Conservation (phyloP, 2,797 vertebrate genomes). For the Poeciliopsis presidionis region DNA sequence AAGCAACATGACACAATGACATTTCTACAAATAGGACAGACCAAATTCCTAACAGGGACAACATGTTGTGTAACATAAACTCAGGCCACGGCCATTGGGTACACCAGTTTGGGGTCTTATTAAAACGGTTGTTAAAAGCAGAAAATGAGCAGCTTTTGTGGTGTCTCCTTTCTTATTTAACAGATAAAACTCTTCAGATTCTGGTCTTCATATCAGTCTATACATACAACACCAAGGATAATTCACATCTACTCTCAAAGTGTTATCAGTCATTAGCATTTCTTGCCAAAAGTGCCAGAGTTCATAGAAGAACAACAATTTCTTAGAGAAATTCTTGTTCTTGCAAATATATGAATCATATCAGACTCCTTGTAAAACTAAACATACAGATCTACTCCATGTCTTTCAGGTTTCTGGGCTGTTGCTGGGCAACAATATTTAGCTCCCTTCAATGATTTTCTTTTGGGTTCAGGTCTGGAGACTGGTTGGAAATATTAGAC, state of each 20-base stretch:
- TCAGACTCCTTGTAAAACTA: not conserved
- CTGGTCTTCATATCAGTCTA: constrained; percentile 69
- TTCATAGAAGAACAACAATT: not conserved
- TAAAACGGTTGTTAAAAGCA: constrained; percentile 61
- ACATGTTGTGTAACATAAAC: constrained; percentile 41
- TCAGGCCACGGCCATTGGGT: constrained; percentile 34
- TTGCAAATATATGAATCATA: not conserved
- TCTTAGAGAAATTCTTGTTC: no score
- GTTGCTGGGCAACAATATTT: not conserved
- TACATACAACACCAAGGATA: constrained; percentile 10
- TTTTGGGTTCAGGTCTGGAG: not conserved
- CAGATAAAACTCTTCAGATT: constrained; percentile 66
- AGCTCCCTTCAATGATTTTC: not conserved
- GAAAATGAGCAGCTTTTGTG: constrained; percentile 73
- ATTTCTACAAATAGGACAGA: constrained; percentile 26
- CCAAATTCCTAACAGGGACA: constrained; percentile 23
- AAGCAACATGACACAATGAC: constrained; percentile 10
- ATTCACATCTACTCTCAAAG: constrained; percentile 49
- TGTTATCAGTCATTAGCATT: constrained; percentile 84
- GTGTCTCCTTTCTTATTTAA: constrained; percentile 60
- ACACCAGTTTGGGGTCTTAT: constrained; percentile 37
- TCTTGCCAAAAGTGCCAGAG: constrained; percentile 64
- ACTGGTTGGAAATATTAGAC: not conserved
- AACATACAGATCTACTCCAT: not conserved
- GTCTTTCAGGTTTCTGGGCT: not conserved